Percentiles rank a stretch among this genome's conserved stretches.
These are phyloP conservation scores for Jaculus jaculus DNA, from an alignment of 2,113 vertebrate species.

Conservation along the genomic window DNA sequence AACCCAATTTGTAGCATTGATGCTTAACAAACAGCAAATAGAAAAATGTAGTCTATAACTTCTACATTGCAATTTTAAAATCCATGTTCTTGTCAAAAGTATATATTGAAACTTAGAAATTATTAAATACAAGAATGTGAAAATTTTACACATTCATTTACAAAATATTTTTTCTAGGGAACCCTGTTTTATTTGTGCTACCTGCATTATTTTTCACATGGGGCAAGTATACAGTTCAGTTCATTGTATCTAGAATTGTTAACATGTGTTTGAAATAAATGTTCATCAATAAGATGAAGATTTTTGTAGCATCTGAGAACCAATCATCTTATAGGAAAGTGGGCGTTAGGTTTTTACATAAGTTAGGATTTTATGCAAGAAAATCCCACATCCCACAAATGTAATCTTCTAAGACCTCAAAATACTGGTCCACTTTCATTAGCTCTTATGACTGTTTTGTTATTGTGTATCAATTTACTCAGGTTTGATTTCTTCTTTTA, in stretches of 20 bases:
- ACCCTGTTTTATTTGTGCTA: background rate
- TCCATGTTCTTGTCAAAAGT: background rate
- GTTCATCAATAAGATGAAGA: background rate
- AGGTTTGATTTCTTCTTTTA: background rate
- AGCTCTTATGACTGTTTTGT: background rate
- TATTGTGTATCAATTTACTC: background rate
- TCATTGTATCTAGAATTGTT: background rate
- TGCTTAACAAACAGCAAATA: background rate
- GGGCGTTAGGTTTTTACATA: background rate
- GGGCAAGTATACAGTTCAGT: background rate
- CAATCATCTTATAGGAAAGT: background rate
- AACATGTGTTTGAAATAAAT: background rate
- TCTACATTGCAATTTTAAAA: background rate
- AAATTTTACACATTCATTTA: background rate
- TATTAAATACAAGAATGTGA: background rate
- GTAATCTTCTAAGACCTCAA: background rate
- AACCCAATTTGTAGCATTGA: background rate
- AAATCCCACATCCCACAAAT: background rate
- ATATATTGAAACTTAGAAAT: background rate
- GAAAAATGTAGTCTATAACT: background rate
- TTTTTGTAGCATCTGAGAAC: background rate
- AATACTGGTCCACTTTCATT: background rate
- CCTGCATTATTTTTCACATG: background rate
- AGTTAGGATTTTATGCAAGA: background rate
- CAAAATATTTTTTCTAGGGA: conserved; percentile 4